Evolutionary conservation across 2,797 vertebrate species (phyloP), one percentile per base, ranked within the genome.

Genomic region (Cygnus olor): DNA sequence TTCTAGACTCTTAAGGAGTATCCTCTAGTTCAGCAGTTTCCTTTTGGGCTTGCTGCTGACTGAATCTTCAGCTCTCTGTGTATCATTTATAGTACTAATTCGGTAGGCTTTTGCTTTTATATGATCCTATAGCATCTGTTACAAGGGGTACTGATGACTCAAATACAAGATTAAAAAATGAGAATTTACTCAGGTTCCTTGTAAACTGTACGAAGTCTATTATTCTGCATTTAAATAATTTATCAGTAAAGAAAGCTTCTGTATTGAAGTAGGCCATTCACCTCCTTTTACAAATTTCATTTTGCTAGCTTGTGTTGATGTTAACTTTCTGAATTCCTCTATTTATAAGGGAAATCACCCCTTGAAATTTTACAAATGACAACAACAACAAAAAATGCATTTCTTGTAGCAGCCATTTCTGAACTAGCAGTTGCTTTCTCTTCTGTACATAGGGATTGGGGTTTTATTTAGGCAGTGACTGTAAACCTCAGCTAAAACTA

Each of bases 141-240:
- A 24, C 10, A 22, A 6, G 28, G 18, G 2, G 8, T 73, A 72
- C 68, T 85, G 80, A 71, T 81, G 21, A 71, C 14, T 53, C 13
- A 80, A 40, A 80, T 21, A 8, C 44, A 81, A 10, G 72, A 69
- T 8, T 34, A 40, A 54, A 80, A 94, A 85, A 10, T 3, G 56
- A 78, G 44, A 80, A 56, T 80, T 79, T 85, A 42, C 71, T 85
- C 42, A 36, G 19, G 17, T 63, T 94, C 89, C 56, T n/a, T 74
- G 6, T 76, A 84, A 85, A 11, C 3, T 85, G 11, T 74, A 84
- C 19, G 11, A 66, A 32, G 80, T 81, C 18, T 83, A 51, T 71
- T 77, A 69, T 56, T 54, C 51, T 80, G 5, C n/a, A 85, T 88
- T 82, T 95, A 87, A 94, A 85, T 90, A 85, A 94, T 63, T 86